phyloP scores from a whole-genome alignment of 2,113 vertebrate species.

The Bostrychus sinensis region DNA sequence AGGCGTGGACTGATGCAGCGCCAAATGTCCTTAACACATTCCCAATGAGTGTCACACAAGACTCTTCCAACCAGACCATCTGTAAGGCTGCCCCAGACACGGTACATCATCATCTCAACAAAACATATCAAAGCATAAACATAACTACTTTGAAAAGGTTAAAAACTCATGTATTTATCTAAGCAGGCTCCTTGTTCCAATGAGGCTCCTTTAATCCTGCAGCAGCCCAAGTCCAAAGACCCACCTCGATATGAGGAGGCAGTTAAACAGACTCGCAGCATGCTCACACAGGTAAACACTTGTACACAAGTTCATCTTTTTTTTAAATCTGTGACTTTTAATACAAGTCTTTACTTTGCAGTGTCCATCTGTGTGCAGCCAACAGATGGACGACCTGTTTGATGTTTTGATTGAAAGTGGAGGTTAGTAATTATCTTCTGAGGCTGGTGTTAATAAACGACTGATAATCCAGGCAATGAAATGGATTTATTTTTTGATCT shows the following conservation, averaged over 20 bases:
- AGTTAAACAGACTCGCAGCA: conserved; percentile 89
- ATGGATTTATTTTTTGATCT: not conserved
- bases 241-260: conserved; percentile 96
- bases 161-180: not conserved
- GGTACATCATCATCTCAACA: conserved; percentile 75
- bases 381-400: conserved; percentile 99
- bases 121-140: conserved; percentile 4
- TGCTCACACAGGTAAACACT: conserved; percentile 83
- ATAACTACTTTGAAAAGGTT: not conserved
- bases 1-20: conserved; percentile 83
- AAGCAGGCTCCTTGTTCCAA: conserved; percentile 75
- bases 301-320: not conserved
- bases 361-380: conserved; percentile 87
- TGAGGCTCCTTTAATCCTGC: conserved; percentile 70
- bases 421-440: conserved; percentile 76
- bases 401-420: conserved; percentile 97
- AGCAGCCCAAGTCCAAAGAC: conserved; percentile 85
- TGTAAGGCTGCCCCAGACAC: conserved; percentile 81
- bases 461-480: too few relatives aligned
- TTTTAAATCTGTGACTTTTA: not conserved
- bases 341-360: conserved; percentile 49
- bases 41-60: conserved; percentile 69
- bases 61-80: conserved; percentile 64
- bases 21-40: conserved; percentile 82
- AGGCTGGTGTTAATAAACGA: too few relatives aligned